Evolutionary conservation across 2,888 invertebrate species (phyloP), one percentile per base, ranked within the genome.

Genomic region (Pandemis corylana): DNA sequence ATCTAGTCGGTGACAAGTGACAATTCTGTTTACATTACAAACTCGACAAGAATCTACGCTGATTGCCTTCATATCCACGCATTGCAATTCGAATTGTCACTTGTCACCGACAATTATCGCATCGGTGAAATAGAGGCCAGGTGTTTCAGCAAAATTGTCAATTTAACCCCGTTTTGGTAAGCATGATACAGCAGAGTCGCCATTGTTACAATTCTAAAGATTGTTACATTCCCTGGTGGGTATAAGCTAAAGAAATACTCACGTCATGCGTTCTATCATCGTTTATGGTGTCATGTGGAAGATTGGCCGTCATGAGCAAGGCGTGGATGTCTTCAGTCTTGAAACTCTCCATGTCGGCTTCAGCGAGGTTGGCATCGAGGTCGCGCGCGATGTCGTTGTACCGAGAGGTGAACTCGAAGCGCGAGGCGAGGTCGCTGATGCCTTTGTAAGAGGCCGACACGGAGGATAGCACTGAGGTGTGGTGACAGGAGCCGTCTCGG

Each of bases 261-360:
- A 95, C 95, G 87, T 95, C 94, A 84, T 94, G 93, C 79, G 92
- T 89, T 83, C 93, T 89, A 79, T 93, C 92, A 83, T 93, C 92
- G 75, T 84, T 89, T 81, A 96, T 95, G 95, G 91, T 84, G 87
- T 93, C 96, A 81, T 96, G 96, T 72, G 97, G 97, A 85, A 97
- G 93, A 86, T 97, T 96, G 79, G 97, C 97, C 83, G 94, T 94
- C 94, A 94, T 92, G 78, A 98, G 95, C 84, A 98, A 95, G 80
- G 97, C 97, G 87, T 98, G 97, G 82, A 98, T 98, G 86, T 98
- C 98, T 91, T 98, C 97, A 36, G 98, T 97, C 80, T 97, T 96
- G 92, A 98, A 98, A 89, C 98, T 97, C 91, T 98, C 98, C 97
- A 98, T 98, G 91, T 98, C 98, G 74, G 98, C 98, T 92, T 98